Conservation (phyloP, 2,113 vertebrate genomes). For the Chroicocephalus ridibundus region DNA sequence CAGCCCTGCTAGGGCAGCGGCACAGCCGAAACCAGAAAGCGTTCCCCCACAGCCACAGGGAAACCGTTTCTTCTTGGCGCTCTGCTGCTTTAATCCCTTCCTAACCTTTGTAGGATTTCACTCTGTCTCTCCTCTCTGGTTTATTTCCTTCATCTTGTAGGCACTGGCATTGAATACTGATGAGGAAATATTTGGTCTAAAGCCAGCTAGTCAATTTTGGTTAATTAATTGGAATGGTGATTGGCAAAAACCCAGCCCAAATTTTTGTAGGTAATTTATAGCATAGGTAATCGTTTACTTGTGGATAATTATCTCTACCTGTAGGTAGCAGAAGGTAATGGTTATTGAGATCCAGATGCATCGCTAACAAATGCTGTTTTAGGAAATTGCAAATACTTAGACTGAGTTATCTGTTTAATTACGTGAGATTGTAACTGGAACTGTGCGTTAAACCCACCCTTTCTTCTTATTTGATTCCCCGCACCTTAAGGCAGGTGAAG, state of each 20-base stretch:
- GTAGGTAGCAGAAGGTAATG: constrained; percentile 56
- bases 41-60: not conserved
- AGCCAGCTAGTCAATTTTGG: constrained; percentile 64
- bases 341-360: constrained; percentile 57
- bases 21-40: rapidly evolving
- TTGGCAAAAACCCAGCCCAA: constrained; percentile 70
- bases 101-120: not conserved
- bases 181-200: constrained; percentile 56
- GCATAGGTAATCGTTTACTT: constrained; percentile 60
- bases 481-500: not conserved
- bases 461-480: not conserved
- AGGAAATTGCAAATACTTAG: constrained; percentile 33
- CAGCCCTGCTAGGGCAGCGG: not conserved
- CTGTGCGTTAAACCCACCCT: not conserved
- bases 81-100: not conserved
- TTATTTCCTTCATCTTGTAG: constrained; percentile 35
- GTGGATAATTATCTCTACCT: constrained; percentile 69
- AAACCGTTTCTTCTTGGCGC: not conserved
- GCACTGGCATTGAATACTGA: constrained; percentile 51
- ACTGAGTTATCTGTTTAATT: constrained; percentile 61
- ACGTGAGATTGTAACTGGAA: not conserved
- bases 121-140: not conserved
- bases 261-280: constrained; percentile 74
- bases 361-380: not conserved
- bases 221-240: constrained; percentile 74